These are phyloP conservation scores for Synergus umbraculus DNA, from an alignment of 2,888 invertebrate species.

Conservation along the genomic window DNA sequence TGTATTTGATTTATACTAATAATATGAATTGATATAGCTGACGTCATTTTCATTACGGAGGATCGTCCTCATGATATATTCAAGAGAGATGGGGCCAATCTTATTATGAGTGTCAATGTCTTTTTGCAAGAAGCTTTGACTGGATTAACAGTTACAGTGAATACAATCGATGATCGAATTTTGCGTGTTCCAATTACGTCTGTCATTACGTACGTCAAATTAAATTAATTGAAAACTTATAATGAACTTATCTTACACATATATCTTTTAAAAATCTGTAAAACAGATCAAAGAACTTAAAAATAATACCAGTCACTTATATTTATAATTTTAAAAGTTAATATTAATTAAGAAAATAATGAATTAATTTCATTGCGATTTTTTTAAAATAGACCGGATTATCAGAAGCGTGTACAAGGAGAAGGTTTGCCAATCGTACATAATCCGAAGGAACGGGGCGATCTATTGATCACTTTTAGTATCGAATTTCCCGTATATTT, in stretches of 20 bases:
- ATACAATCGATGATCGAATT: constrained; percentile 85
- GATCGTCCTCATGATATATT: constrained; percentile 85
- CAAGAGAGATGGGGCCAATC: constrained; percentile 83
- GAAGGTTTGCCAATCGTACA: constrained; percentile 87
- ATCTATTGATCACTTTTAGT: constrained; percentile 84
- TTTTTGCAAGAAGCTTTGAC: constrained; percentile 85
- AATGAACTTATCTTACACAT: too few relatives aligned
- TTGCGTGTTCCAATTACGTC: constrained; percentile 85
- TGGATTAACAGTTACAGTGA: constrained; percentile 83
- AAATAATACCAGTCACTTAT: background rate
- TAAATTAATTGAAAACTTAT: background rate
- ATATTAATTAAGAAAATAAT: background rate
- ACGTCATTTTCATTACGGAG: constrained; percentile 86
- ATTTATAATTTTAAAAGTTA: background rate
- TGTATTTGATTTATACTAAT: background rate
- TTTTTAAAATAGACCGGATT: constrained; percentile 79
- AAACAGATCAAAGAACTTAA: too few relatives aligned
- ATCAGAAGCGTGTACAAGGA: constrained; percentile 83
- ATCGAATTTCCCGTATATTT: constrained; percentile 80
- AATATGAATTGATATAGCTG: constrained; percentile 78
- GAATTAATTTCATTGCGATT: background rate
- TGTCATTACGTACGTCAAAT: constrained; percentile 80
- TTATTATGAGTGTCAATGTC: constrained; percentile 82
- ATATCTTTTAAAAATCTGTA: too few relatives aligned
- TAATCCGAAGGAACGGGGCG: constrained; percentile 82